Percentiles rank a stretch among this genome's conserved stretches.
phyloP scores from a whole-genome alignment of 2,113 vertebrate genomes.

The Sylvietta virens region DNA sequence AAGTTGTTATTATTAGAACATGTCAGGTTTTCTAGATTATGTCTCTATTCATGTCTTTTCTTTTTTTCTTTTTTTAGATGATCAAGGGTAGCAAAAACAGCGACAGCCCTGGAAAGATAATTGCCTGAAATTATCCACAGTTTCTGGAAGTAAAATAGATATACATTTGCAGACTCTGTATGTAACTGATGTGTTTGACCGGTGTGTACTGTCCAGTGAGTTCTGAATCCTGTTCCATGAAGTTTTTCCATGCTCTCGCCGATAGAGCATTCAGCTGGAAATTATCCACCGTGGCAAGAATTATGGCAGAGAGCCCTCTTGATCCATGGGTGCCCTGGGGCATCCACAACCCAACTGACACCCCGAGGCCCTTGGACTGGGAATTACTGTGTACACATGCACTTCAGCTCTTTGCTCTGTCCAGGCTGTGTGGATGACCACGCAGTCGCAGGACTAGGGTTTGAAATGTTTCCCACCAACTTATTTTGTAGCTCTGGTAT shows the following conservation, averaged over 20 bases:
- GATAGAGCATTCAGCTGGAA: background rate
- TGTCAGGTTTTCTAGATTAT: background rate
- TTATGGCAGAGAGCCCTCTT: background rate
- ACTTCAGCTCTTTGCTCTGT: background rate
- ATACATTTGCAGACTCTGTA: background rate
- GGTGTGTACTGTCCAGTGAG: background rate
- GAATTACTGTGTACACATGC: background rate
- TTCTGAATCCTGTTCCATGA: background rate
- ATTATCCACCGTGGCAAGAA: accelerated
- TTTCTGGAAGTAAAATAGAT: background rate
- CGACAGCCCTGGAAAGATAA: background rate
- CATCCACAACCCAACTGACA: background rate
- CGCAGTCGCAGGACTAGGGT: background rate
- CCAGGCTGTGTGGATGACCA: background rate
- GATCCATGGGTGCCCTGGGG: background rate
- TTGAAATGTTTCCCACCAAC: background rate
- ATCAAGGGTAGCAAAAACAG: background rate
- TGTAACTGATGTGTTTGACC: background rate
- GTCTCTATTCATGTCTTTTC: background rate
- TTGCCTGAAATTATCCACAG: background rate
- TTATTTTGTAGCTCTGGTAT: background rate
- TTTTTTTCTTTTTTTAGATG: background rate
- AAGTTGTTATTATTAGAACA: background rate
- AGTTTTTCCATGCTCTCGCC: background rate
- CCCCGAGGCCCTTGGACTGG: background rate